Percentiles rank a stretch among this genome's conserved stretches.
Evolutionary conservation across 2,797 vertebrate species (phyloP).

Genomic region (Eulemur rubriventer): DNA sequence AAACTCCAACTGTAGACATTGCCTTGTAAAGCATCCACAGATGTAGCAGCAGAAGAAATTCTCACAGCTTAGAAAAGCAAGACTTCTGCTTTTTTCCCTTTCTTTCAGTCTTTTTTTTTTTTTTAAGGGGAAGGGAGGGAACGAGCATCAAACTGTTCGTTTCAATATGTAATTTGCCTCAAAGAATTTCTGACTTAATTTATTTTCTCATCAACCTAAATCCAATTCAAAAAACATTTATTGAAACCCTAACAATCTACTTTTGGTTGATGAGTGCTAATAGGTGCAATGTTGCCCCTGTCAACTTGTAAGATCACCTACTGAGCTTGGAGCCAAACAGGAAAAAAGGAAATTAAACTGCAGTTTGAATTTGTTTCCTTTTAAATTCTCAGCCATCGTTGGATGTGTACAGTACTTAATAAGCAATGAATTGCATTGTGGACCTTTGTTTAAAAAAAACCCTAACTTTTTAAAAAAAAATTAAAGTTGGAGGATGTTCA

Average conservation of each 20-base stretch:
- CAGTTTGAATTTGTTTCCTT: conserved; percentile 56
- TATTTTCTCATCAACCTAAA: conserved; percentile 77
- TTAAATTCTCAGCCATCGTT: neutral
- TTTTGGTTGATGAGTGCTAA: conserved; percentile 69
- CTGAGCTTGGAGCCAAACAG: conserved; percentile 55
- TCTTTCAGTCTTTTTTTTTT: neutral
- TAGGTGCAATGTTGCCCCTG: conserved; percentile 69
- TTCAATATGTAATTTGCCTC: conserved; percentile 79
- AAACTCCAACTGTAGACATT: conserved; percentile 72
- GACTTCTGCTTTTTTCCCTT: neutral
- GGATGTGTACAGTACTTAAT: conserved; percentile 24
- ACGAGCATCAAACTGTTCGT: conserved; percentile 72
- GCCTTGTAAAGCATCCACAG: conserved; percentile 45
- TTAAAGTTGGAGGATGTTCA: neutral
- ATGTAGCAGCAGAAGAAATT: conserved; percentile 63
- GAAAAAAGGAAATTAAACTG: conserved; percentile 52
- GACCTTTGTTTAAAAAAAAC: conserved; percentile 39
- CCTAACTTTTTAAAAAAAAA: conserved; percentile 23
- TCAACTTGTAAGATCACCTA: conserved; percentile 44
- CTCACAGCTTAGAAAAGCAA: conserved; percentile 51
- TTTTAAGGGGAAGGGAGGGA: neutral
- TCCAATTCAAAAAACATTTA: conserved; percentile 70
- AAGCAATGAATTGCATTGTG: conserved; percentile 12
- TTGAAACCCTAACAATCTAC: conserved; percentile 70
- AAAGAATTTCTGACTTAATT: conserved; percentile 77